Conservation (phyloP, 2,888 invertebrate species). For the Heliconius sara region DNA sequence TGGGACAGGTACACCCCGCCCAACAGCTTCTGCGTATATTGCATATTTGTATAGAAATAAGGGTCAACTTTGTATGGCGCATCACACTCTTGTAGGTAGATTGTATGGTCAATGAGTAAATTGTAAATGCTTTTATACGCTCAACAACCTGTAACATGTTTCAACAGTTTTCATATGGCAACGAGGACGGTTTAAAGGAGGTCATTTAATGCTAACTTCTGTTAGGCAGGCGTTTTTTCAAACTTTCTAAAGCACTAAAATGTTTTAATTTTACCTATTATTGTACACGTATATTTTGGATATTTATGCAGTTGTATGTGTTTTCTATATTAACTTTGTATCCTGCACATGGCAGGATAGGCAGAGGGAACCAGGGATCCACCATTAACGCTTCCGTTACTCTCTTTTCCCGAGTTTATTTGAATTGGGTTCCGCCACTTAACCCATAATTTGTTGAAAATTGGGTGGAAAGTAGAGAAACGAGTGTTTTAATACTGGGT, state of each 20-base stretch:
- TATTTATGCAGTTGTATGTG: neutral
- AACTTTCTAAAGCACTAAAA: constrained; percentile 15
- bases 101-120: constrained; percentile 49
- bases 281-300: neutral
- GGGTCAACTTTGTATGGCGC: constrained; percentile 10
- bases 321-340: neutral
- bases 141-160: constrained; percentile 50
- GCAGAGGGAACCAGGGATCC: too few species aligned
- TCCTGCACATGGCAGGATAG: neutral
- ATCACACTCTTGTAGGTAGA: neutral
- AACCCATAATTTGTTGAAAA: too few species aligned
- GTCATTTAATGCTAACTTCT: constrained; percentile 21
- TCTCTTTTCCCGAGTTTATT: too few species aligned
- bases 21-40: neutral
- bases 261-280: neutral
- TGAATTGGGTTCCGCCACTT: too few species aligned
- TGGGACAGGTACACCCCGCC: constrained; percentile 39
- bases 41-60: constrained; percentile 18
- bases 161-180: constrained; percentile 43
- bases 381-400: too few species aligned
- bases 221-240: constrained; percentile 18
- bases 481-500: too few species aligned
- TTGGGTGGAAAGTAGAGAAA: too few species aligned
- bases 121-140: constrained; percentile 50
- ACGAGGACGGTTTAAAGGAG: constrained; percentile 32